Base-by-base conservation (phyloP, 2,888 invertebrate genomes). In the Xestia xanthographa region DNA sequence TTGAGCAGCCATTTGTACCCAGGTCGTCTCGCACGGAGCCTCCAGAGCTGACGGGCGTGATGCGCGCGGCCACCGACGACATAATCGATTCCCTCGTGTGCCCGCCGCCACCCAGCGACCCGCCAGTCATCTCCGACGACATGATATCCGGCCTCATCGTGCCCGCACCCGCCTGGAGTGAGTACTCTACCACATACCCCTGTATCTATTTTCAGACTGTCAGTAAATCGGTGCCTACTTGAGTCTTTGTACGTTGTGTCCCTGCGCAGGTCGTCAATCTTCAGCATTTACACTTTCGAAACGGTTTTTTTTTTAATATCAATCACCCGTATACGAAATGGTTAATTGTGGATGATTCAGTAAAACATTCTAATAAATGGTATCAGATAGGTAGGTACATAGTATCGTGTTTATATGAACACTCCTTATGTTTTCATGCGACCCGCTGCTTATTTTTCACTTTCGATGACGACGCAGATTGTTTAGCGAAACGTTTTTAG, bases 91-190 rank as follows among this genome's bases (percentile, higher is more conserved):
- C 98, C 90, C 97, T 99, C 91, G 99, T 99, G 85, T 99, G 99
- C 95, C 99, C 99, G 79, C 99, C 99, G 79, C 99, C 99, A 80
- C 99, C 99, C 73, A 98, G 98, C 85, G 99, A 99, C 93, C 99
- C 99, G 82, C 98, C 99, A 77, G 98, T 98, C 93, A 98, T 99
- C 96, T 98, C 98, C 91, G 99, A 99, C 95, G 99, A 99, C 97
- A 99, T 99, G 98, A 98, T 99, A 93, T 99, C 98, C 83, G 99
- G 99, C 80, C 98, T 99, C 92, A 99, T 99, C 94, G 99, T 99
- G 84, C 99, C 99, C 38, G 99, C 99, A 73, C 99, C 99, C 75
- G 98, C 99, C 93, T 98, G 98, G 98, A 98, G 98, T 98, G 96
- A 98, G 98, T 97, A 92, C 80, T 62, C 72, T 73, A 66, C 60